A percentile compares a stretch with the other conserved stretches of the same genome.
Conservation (phyloP, 2,113 vertebrate genomes). For the Hystrix brachyura region DNA sequence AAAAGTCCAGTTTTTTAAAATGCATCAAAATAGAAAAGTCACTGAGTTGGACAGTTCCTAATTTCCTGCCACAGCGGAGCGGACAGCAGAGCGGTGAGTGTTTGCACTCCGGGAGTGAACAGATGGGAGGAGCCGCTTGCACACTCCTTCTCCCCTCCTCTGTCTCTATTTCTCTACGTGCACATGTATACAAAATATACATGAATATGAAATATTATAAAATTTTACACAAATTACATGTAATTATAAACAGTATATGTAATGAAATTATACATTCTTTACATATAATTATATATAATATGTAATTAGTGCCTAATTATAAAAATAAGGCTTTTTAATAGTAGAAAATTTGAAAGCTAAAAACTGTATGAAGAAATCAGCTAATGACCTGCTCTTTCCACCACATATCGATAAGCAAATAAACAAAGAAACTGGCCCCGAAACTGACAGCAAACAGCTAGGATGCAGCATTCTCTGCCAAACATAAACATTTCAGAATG, state of each 20-base stretch:
- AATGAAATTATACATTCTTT: background rate
- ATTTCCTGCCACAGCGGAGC: background rate
- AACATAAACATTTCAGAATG: background rate
- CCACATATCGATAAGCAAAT: background rate
- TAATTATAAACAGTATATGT: background rate
- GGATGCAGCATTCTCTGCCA: background rate
- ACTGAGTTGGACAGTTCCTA: background rate
- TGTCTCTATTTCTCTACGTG: accelerated
- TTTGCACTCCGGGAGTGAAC: background rate
- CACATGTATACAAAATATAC: background rate
- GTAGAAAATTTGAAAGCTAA: constrained; percentile 2
- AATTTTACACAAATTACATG: background rate
- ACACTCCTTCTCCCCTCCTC: accelerated
- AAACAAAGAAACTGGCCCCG: background rate
- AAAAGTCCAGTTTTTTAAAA: background rate
- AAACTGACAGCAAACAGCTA: background rate
- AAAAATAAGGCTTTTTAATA: background rate
- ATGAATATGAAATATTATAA: background rate
- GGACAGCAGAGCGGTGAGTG: accelerated
- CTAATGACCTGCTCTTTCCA: background rate
- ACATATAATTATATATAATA: background rate
- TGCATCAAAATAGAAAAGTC: background rate
- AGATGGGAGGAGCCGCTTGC: background rate
- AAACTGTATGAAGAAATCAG: background rate
- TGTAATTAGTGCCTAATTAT: background rate